Evolutionary conservation across 2,113 vertebrate species (phyloP).

Genomic region (Pollimyrus isidori): DNA sequence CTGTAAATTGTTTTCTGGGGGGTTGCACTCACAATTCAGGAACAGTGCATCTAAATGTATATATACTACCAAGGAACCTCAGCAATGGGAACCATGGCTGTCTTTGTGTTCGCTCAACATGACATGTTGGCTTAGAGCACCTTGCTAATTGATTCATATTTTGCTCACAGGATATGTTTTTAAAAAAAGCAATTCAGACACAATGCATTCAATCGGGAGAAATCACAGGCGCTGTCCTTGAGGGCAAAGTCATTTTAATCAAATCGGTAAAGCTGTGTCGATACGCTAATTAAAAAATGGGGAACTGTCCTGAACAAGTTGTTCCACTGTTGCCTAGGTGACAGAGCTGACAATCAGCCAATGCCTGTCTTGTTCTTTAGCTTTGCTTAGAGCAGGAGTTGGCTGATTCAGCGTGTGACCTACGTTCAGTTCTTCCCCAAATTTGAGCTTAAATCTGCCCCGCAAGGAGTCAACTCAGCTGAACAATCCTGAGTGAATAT

Average conservation of each 20-base stretch:
- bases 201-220: background rate
- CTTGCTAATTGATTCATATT: background rate
- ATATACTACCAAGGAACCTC: background rate
- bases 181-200: background rate
- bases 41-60: background rate
- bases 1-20: background rate
- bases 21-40: background rate
- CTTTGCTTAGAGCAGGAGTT: background rate
- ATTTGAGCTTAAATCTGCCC: background rate
- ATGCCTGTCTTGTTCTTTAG: background rate
- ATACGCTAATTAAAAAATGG: slow-evolving; percentile 3
- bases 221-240: background rate
- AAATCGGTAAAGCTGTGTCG: background rate
- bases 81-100: background rate
- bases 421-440: background rate
- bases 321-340: background rate
- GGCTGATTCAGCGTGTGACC: background rate
- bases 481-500: background rate
- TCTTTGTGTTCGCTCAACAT: background rate
- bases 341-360: background rate
- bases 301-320: background rate
- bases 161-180: background rate
- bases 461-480: background rate
- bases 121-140: background rate
- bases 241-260: background rate